Evolutionary conservation across 2,797 vertebrate species (phyloP), one percentile per base, ranked within the genome.

Genomic region (Chaetodon trifasciatus): DNA sequence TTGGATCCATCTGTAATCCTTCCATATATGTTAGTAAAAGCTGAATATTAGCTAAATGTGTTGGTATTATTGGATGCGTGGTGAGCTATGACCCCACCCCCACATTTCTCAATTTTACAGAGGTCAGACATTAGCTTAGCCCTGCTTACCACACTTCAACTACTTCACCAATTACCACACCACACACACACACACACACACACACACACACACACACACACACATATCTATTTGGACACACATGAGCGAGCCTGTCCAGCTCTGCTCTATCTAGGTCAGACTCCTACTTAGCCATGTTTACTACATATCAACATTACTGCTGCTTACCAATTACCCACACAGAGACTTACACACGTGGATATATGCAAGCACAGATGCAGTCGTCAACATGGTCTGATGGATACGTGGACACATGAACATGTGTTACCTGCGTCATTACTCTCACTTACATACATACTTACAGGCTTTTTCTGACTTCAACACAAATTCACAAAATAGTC

Each of bases 251-350:
- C 46, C 55, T 66, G 53, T 76, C 63, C 74, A 67, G 64, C 49
- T 55, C 24, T 23, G 19, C 35, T 64, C 39, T 74, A 56, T 62
- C 23, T 74, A 35, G 71, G 61, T 74, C 71, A 74, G 50, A 44
- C 39, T 55, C 39, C 32, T 55, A 13, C 42, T 37, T 8, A 66
- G 28, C 17, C 6, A 2, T 37, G 5, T 32, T 57, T 24, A 57
- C 61, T 13, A 24, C 35, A 62, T n/a, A 61, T 23, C 16, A 24
- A 3, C 32, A n/a, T 50, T n/a, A 24, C 21, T 58, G 19, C 42
- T 56, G 32, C 28, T 24, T 52, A n/a, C 37, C 35, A 61, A 40
- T n/a, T 6, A 21, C 57, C 9, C 35, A 60, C 11, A 40, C 39
- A 61, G 19, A 40, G 7, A 60, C 32, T 12, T 5, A 28, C n/a